Evolutionary conservation across 2,797 vertebrate species (phyloP).

Genomic region (Lutjanus campechanus): DNA sequence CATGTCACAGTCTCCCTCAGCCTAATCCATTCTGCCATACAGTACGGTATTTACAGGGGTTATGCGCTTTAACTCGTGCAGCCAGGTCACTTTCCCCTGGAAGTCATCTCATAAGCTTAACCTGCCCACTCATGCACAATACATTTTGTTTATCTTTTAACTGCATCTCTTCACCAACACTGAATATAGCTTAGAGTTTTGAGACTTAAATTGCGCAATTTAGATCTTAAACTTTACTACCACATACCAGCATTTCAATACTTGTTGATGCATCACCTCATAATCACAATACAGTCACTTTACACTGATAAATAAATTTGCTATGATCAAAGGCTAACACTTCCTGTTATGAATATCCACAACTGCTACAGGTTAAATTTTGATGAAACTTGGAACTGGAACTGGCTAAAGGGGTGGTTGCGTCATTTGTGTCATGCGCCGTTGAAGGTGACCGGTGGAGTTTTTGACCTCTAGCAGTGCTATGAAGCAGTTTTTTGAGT

Average conservation of each 20-base stretch:
- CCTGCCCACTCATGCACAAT: slow-evolving; percentile 1
- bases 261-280: neutral
- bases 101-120: slow-evolving; percentile 53
- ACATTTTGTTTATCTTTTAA: slow-evolving; percentile 3
- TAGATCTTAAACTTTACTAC: neutral
- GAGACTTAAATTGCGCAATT: neutral
- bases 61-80: slow-evolving; percentile 56
- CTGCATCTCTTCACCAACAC: neutral
- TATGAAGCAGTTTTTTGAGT: neutral
- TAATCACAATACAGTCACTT: neutral
- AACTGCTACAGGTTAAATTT: neutral
- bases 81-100: slow-evolving; percentile 68
- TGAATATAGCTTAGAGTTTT: neutral
- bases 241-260: neutral
- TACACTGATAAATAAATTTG: neutral
- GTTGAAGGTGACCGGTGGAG: neutral
- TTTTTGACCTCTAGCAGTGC: neutral
- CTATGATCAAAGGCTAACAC: neutral
- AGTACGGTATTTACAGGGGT: slow-evolving; percentile 64
- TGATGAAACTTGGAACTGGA: neutral
- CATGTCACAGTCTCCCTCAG: slow-evolving; percentile 68
- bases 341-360: neutral
- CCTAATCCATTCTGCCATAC: slow-evolving; percentile 76
- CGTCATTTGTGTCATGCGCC: neutral
- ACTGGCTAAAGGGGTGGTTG: neutral